phyloP scores from a whole-genome alignment of 2,797 vertebrate genomes.

The Onychomys arenicola region DNA sequence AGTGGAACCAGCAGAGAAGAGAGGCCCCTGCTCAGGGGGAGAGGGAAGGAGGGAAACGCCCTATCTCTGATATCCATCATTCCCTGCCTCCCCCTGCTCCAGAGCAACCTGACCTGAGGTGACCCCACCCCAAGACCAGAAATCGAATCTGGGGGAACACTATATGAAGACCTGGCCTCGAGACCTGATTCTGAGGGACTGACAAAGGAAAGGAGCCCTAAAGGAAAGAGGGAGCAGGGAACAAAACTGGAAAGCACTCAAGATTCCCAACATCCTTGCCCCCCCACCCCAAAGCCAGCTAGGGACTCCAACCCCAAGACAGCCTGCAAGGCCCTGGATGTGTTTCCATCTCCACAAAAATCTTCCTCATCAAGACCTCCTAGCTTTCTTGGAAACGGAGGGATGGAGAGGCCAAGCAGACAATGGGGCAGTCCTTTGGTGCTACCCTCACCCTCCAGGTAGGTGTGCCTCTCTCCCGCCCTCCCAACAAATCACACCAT shows the following conservation, averaged over 20 bases:
- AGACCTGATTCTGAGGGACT: conserved; percentile 1
- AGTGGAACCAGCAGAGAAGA: conserved; percentile 71
- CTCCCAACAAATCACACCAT: background rate
- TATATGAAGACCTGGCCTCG: background rate
- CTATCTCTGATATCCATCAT: conserved; percentile 68
- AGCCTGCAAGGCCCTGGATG: background rate
- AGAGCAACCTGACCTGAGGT: conserved; percentile 66
- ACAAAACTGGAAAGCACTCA: background rate
- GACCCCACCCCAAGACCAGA: conserved; percentile 9
- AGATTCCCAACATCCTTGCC: background rate
- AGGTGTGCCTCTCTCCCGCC: conserved; percentile 24
- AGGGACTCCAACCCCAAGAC: background rate
- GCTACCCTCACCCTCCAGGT: conserved; percentile 39
- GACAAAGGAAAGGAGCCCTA: conserved; percentile 51
- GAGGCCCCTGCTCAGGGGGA: conserved; percentile 72
- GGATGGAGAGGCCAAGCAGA: conserved; percentile 34
- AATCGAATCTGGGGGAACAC: background rate
- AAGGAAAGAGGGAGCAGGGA: background rate
- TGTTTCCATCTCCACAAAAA: background rate
- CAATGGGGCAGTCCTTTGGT: conserved; percentile 57
- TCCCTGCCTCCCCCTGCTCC: conserved; percentile 38
- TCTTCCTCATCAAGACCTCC: background rate
- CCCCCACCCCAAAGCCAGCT: background rate
- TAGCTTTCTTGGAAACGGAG: background rate
- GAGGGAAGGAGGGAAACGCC: conserved; percentile 73